Base-by-base conservation (phyloP, 2,888 invertebrate genomes). In the Drosophila rellima region DNA sequence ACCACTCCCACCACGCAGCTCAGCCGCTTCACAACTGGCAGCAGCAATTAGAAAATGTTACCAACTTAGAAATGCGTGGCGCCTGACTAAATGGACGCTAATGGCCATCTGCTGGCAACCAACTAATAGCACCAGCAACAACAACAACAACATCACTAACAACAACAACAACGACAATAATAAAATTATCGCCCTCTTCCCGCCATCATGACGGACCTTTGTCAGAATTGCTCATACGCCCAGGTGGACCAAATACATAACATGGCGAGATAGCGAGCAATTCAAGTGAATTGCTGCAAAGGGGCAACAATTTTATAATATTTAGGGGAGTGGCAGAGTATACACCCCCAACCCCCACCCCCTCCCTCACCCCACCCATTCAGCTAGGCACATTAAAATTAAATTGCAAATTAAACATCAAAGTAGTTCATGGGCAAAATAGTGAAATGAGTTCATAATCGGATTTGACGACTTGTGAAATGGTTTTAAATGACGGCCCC, bases 401-500 rank as follows among this genome's bases (percentile, higher is more conserved):
- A 89, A 84, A 84, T 84, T 89, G 89, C 76, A 89, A 84, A 84
- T 84, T 89, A 87, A 89, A 89, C 89, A 89, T 89, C 89, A 84
- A 89, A 89, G 89, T 87, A 82, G 72, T 69, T 74, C 61, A 71
- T 61, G 70, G 71, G 56, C 88, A 67, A 74, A 74, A 80, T 84
- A 78, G 73, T 76, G 79, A 89, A 84, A 84, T 87, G 84, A 89
- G 84, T 89, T 84, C 88, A 84, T 84, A 84, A 84, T 89, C 89
- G 88, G 89, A 84, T 84, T 84, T 87, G 84, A 84, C 85, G 85
- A 87, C 89, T 84, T 87, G 85, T 84, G 74, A 89, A 84, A 84
- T 89, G 84, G 63, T 84, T 89, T 87, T 74, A 76, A 87, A 87
- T 82, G 81, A 64, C 59, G 50, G 42, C 42, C 40, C 40, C 29